phyloP scores from a whole-genome alignment of 2,797 vertebrate species.

The Meda fulgida region DNA sequence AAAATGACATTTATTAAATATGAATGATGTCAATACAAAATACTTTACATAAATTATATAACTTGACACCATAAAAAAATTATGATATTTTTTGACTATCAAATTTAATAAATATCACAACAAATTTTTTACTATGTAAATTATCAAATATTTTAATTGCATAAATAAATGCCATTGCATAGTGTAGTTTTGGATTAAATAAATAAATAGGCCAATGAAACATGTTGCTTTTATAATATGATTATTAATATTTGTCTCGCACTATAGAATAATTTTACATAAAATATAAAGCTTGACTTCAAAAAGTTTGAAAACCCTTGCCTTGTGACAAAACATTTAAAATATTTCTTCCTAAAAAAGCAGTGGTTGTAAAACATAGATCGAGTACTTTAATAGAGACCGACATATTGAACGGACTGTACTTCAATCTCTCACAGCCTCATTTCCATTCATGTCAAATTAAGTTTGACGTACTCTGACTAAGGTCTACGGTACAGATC shows the following conservation, averaged over 20 bases:
- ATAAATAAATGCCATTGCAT: no score
- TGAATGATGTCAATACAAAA: no score
- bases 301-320: not conserved
- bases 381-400: not conserved
- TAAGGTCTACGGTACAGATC: not conserved
- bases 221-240: not conserved
- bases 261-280: not conserved
- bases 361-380: not conserved
- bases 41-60: no score
- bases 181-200: not conserved
- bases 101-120: no score
- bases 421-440: slow-evolving; percentile 4
- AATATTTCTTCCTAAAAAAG: not conserved
- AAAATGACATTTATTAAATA: not conserved
- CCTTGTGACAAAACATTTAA: not conserved
- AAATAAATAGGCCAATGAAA: not conserved
- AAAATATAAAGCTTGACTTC: not conserved
- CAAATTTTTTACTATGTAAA: no score
- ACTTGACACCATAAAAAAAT: no score
- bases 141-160: no score
- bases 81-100: not conserved
- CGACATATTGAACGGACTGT: not conserved
- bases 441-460: slow-evolving; percentile 9
- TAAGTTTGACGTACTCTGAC: not conserved
- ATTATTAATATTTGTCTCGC: not conserved